A percentile compares a stretch with the other conserved stretches of the same genome.
These are phyloP conservation scores for Alethe diademata DNA, from an alignment of 2,113 vertebrate genomes.

Conservation along the genomic window DNA sequence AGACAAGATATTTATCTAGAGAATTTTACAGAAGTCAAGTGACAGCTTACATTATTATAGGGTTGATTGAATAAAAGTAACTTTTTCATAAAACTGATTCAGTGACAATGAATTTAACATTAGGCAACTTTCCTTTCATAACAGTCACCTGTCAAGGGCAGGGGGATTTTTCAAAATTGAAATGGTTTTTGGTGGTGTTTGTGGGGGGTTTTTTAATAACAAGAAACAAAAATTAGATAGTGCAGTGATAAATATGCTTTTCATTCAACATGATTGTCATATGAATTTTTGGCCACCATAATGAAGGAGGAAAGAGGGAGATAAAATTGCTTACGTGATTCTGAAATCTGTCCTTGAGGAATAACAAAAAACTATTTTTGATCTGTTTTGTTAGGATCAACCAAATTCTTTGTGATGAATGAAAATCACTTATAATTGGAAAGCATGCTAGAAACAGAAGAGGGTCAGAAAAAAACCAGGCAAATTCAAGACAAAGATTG, in stretches of 20 bases:
- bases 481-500: background rate
- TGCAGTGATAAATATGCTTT: background rate
- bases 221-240: background rate
- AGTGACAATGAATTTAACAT: background rate
- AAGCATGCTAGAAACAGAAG: background rate
- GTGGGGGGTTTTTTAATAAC: background rate
- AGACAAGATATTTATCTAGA: background rate
- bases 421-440: background rate
- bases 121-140: background rate
- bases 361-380: background rate
- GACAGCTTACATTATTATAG: background rate
- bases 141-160: background rate
- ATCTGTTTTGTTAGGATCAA: background rate
- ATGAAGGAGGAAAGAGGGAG: background rate
- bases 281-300: background rate
- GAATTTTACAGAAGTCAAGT: background rate
- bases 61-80: background rate
- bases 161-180: background rate
- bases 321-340: conserved; percentile 8
- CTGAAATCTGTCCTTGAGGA: background rate
- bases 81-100: background rate
- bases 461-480: background rate
- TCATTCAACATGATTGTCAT: background rate
- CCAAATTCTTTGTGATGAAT: background rate
- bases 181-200: background rate